phyloP scores from a whole-genome alignment of 64 coral and sea anemone species.

The Hydrozoanthus tunicans region DNA sequence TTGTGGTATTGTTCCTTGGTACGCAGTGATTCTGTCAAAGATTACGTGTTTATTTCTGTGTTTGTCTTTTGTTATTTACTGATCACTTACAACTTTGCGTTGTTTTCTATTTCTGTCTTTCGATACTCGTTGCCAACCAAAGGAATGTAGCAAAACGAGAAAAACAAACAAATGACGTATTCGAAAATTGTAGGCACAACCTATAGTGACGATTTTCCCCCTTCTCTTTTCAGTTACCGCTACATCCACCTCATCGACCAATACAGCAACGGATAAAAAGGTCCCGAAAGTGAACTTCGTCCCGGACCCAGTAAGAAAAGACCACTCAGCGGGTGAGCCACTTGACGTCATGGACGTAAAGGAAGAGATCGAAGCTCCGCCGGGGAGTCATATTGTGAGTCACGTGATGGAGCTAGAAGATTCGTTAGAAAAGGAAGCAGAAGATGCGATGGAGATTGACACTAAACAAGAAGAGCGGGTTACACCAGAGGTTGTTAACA shows the following conservation, averaged over 20 bases:
- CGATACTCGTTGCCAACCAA: too few relatives aligned
- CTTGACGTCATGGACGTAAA: not conserved
- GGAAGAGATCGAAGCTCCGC: not conserved
- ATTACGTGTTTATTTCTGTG: too few relatives aligned
- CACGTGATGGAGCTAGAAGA: not conserved
- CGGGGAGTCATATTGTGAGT: conserved; percentile 20
- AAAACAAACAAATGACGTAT: too few relatives aligned
- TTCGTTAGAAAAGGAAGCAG: conserved; percentile 5
- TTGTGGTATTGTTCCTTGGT: too few relatives aligned
- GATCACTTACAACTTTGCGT: too few relatives aligned
- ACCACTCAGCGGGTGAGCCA: not conserved
- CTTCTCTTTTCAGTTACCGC: not conserved
- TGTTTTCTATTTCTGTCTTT: too few relatives aligned
- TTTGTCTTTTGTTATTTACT: too few relatives aligned
- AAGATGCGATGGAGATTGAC: not conserved
- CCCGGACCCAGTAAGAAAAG: conserved; percentile 23
- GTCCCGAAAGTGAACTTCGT: conserved; percentile 24
- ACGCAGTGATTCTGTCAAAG: too few relatives aligned
- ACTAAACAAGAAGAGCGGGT: not conserved
- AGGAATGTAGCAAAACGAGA: too few relatives aligned
- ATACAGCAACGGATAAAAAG: not conserved
- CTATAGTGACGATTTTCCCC: not conserved
- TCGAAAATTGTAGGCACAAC: too few relatives aligned
- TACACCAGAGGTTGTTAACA: not conserved
- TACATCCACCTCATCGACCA: not conserved